Evolutionary conservation across 2,888 invertebrate genomes (phyloP).

Genomic region (Allolobophora icterica): DNA sequence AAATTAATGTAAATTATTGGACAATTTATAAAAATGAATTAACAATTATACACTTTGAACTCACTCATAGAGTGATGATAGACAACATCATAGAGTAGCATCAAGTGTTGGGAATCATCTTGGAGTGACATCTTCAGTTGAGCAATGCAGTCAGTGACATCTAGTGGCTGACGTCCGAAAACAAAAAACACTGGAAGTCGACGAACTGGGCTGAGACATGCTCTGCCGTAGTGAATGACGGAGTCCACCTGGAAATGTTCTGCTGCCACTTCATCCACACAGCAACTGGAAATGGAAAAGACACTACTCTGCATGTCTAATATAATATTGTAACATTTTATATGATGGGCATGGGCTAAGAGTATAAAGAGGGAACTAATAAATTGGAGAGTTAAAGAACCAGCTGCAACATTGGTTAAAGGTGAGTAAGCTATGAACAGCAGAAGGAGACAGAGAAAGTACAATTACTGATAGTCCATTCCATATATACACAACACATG

Average conservation of each 20-base stretch:
- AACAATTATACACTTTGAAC: conserved; percentile 34
- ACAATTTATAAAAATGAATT: too few species aligned
- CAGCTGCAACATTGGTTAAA: not conserved
- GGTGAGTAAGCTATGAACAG: not conserved
- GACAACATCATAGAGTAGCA: conserved; percentile 65
- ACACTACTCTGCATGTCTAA: not conserved
- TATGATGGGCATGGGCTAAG: conserved; percentile 74
- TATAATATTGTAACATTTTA: conserved; percentile 73
- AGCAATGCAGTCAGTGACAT: conserved; percentile 64
- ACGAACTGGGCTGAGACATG: conserved; percentile 78
- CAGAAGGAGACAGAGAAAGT: not conserved
- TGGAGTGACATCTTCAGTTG: conserved; percentile 52
- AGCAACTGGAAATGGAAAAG: conserved; percentile 74
- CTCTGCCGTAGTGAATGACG: conserved; percentile 87
- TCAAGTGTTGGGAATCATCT: conserved; percentile 52
- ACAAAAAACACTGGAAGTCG: conserved; percentile 74
- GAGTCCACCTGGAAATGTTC: conserved; percentile 85
- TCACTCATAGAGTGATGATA: conserved; percentile 61
- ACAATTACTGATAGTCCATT: not conserved
- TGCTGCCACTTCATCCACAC: conserved; percentile 87
- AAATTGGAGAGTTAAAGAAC: not conserved
- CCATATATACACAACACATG: too few species aligned
- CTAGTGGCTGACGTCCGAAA: conserved; percentile 69
- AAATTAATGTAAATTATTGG: not conserved
- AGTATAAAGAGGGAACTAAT: too few species aligned